Evolutionary conservation across 2,888 invertebrate genomes (phyloP).

Genomic region (Phengaris alcon): DNA sequence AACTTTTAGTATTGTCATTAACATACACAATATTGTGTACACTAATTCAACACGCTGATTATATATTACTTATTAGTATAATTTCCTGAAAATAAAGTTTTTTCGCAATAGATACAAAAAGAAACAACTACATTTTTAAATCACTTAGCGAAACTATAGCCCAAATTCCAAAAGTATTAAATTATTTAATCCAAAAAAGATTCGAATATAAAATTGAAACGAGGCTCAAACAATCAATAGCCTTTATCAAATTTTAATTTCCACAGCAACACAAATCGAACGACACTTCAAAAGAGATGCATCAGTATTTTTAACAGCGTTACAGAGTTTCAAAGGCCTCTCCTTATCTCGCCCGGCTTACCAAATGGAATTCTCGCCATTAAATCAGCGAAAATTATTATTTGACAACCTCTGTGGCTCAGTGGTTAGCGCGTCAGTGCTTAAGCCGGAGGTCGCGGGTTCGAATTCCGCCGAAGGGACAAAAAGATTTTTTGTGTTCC

Average conservation of each 20-base stretch:
- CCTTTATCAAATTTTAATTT: conserved; percentile 23
- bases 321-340: conserved; percentile 22
- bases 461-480: too few species aligned
- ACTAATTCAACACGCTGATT: too few species aligned
- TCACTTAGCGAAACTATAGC: neutral
- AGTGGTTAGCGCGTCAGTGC: too few species aligned
- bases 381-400: neutral
- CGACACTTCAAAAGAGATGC: conserved; percentile 19
- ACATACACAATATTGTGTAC: too few species aligned
- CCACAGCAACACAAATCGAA: conserved; percentile 26
- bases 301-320: conserved; percentile 22
- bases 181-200: neutral
- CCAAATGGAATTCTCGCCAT: conserved; percentile 11
- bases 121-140: too few species aligned
- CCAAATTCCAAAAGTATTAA: neutral
- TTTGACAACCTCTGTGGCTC: too few species aligned
- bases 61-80: too few species aligned
- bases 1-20: too few species aligned
- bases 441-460: too few species aligned
- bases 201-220: neutral
- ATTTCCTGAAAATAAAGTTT: too few species aligned
- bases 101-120: too few species aligned
- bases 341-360: conserved; percentile 20
- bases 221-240: conserved; percentile 26
- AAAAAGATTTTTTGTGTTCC: too few species aligned